These are phyloP conservation scores for Arizona elegans DNA, from an alignment of 2,113 vertebrate species.

Conservation along the genomic window DNA sequence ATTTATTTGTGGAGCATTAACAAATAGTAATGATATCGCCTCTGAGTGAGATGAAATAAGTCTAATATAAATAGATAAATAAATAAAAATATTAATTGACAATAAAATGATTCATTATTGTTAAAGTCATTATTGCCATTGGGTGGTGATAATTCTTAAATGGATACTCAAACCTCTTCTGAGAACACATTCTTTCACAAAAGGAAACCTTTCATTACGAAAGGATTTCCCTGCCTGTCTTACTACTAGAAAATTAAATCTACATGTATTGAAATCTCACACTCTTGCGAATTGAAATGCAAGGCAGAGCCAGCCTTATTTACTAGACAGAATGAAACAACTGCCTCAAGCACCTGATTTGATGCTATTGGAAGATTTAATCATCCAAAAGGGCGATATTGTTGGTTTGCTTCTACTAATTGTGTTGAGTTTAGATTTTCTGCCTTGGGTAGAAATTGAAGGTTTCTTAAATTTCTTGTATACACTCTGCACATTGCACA, in stretches of 20 bases:
- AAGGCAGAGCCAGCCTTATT: not conserved
- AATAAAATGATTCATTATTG: not conserved
- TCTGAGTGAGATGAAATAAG: too few relatives aligned
- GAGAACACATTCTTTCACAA: not conserved
- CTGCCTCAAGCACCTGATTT: not conserved
- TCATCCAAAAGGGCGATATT: not conserved
- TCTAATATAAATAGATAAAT: not conserved
- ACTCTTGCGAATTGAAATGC: not conserved
- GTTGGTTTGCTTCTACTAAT: not conserved
- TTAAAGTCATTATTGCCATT: not conserved
- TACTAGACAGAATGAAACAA: not conserved
- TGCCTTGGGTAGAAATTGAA: not conserved
- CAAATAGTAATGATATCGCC: not conserved
- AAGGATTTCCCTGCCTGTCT: not conserved
- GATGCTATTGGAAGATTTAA: not conserved
- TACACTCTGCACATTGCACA: not conserved
- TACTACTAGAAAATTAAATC: not conserved
- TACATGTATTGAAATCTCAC: not conserved
- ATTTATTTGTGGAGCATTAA: not conserved
- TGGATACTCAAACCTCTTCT: not conserved
- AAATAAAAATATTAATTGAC: not conserved
- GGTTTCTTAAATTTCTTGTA: not conserved
- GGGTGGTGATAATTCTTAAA: not conserved
- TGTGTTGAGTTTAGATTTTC: not conserved
- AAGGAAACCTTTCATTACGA: fast-evolving